Conservation (phyloP, 2,797 vertebrate species). For the Falco cherrug region DNA sequence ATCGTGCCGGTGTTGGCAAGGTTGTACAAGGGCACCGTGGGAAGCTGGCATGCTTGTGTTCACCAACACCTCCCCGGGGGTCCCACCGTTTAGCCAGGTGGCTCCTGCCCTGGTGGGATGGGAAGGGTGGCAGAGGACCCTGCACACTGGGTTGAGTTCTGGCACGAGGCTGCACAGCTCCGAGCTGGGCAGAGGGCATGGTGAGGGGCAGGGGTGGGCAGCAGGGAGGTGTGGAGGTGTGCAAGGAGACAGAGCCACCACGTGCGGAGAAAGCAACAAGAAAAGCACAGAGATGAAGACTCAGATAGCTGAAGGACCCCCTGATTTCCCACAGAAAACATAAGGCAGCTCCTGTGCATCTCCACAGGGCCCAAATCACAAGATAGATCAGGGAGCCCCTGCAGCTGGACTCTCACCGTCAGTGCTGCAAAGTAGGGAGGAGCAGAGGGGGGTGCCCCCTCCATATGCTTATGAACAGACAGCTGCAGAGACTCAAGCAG, state of each 20-base stretch:
- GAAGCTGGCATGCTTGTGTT: neutral
- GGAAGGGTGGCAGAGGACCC: neutral
- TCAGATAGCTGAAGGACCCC: neutral
- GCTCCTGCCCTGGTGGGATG: neutral
- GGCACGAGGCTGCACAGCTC: neutral
- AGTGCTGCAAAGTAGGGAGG: neutral
- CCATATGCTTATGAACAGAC: neutral
- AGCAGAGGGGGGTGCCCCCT: neutral
- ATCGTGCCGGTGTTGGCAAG: fast-evolving
- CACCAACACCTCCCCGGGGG: neutral
- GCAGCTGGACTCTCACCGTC: slow-evolving; percentile 10
- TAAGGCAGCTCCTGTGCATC: neutral
- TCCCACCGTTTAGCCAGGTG: neutral
- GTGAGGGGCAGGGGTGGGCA: neutral
- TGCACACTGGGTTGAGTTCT: neutral
- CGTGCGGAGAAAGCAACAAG: neutral
- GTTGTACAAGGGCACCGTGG: neutral
- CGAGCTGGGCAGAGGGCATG: neutral
- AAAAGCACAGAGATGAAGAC: slow-evolving; percentile 16
- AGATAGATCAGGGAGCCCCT: slow-evolving; percentile 56
- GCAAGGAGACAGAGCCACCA: neutral
- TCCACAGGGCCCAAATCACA: slow-evolving; percentile 57
- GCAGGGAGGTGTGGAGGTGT: neutral
- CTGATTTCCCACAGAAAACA: neutral
- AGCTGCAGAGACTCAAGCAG: neutral